phyloP scores from a whole-genome alignment of 2,888 invertebrate species.

The Cantharis lateralis region DNA sequence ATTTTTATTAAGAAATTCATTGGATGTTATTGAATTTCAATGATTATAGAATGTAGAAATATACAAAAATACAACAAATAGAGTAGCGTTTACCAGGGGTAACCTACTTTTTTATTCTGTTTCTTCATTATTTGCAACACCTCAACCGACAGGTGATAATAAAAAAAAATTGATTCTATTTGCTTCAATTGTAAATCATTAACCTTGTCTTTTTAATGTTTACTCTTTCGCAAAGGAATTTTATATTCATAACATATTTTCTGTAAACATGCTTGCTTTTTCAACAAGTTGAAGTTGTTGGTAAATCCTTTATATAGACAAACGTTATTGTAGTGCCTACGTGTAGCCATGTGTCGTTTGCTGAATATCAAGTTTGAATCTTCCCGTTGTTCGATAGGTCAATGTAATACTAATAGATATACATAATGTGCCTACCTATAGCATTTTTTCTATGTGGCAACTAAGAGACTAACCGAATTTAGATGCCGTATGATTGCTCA shows the following conservation, averaged over 20 bases:
- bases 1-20: background rate
- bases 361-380: background rate
- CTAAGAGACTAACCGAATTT: conserved; percentile 4
- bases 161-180: background rate
- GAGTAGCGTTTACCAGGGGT: background rate
- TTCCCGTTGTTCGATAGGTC: background rate
- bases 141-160: background rate
- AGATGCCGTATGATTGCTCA: conserved; percentile 22
- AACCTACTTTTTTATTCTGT: background rate
- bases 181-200: background rate
- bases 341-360: background rate
- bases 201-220: background rate
- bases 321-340: background rate
- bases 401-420: background rate
- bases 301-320: background rate
- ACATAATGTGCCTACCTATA: background rate
- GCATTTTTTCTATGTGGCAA: conserved; percentile 2
- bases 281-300: background rate
- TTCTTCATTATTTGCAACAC: background rate
- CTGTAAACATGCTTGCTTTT: background rate
- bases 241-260: background rate
- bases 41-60: background rate
- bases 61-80: background rate
- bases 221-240: background rate
- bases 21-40: background rate